Base-by-base conservation (phyloP, 2,113 vertebrate genomes). In the Melanostigma gelatinosum region DNA sequence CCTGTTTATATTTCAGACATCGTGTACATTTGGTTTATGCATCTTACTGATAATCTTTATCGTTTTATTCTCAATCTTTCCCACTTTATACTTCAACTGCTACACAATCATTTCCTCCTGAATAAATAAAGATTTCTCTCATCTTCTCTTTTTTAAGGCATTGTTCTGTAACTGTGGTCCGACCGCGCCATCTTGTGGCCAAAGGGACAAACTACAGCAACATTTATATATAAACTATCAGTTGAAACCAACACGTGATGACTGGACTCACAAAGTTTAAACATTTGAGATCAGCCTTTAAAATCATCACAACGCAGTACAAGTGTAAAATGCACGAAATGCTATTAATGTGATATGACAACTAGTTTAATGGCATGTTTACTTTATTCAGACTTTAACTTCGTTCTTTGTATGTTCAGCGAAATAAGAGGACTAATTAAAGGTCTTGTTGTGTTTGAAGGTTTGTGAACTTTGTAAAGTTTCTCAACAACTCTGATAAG, bases 101-200 rank as follows among this genome's bases (percentile, higher is more conserved):
- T 24, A 24, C 24, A 24, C 24, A 24, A 24, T 24, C 24, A 24
- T 24, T 24, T 24, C 24, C 24, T 24, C 24, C 24, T 24, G 24
- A 24, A 24, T 24, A 29, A 29, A 29, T 29, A 29, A 29, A 29
- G 29, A 29, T 29, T 29, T 29, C 29, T 29, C 42, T 46, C 13
- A 12, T 44, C 44, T 46, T 46, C 36, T 46, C 3, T 46, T 50
- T 50, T 50, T 20, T 20, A 50, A 50, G 50, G 32, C 50, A 55
- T 20, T 22, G 12, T 9, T 24, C 24, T 10, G 7, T 3, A 42
- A 11, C 0, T 6, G 3, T 6, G 3, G 6, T 18, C 34, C 15
- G 12, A n/a, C 24, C 52, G 13, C 61, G 10, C 64, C 80, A 68
- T 11, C 88, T 4, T 32, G 80, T 61, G 90, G 72, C 3, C 18